Evolutionary conservation across 2,113 vertebrate genomes (phyloP), one percentile per base, ranked within the genome.

Genomic region (Zosterops borbonicus): DNA sequence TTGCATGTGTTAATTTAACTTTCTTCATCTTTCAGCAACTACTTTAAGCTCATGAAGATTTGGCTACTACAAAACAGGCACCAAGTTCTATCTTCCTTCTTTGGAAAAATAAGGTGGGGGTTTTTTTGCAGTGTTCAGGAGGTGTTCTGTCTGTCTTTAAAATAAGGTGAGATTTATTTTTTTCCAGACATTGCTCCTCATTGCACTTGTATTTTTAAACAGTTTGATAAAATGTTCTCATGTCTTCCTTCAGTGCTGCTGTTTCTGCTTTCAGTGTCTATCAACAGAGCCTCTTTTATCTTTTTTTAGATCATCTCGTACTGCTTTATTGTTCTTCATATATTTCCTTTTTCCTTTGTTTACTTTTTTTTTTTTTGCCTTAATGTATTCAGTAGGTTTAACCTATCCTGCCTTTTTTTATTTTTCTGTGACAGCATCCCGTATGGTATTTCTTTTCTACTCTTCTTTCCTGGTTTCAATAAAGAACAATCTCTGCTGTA

Each of bases 401-500:
- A 92, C 11, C 71, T 93, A 63, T 35, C 68, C 56, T 90, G 55
- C 4, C 7, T 24, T 24, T 49, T 50, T 50, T 25, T 49, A 39
- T 69, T 59, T 52, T 81, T 42, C 53, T 83, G 28, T 95, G 86
- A 92, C 70, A 94, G 23, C 63, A 81, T 89, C 85, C 39, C 70
- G 70, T 78, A 46, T 86, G 68, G 29, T 31, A 46, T 74, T 83
- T 31, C 29, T 92, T 73, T 90, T 93, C 64, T 35, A 67, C n/a
- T 92, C 33, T 68, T 93, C 74, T 90, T 96, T 87, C 28, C 67
- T 65, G 29, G 22, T 90, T 92, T 94, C 79, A 81, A 69, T 93
- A 77, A 94, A 89, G 47, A 94, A 62, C 21, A 31, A 74, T 90
- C 75, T 91, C 49, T 83, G 27, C 56, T 87, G 24, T 67, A 83